These are phyloP conservation scores for Pocillopora grandis DNA, from an alignment of 92 coral and sea anemone genomes.

Conservation along the genomic window DNA sequence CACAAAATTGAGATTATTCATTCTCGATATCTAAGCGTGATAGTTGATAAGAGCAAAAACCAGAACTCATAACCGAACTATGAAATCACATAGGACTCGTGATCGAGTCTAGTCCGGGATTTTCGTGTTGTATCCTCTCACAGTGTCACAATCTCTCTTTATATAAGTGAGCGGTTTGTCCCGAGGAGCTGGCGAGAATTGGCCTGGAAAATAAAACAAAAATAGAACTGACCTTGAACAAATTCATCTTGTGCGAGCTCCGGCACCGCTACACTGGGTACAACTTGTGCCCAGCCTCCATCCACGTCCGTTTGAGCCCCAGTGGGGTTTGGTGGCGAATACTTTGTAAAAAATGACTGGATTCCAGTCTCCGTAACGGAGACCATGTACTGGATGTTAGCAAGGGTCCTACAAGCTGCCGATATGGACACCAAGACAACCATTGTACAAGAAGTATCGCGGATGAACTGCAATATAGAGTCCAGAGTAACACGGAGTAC, in stretches of 20 bases:
- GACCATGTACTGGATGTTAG: conserved; percentile 85
- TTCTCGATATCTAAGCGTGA: too few species aligned
- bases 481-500: conserved; percentile 66
- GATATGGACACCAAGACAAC: conserved; percentile 83
- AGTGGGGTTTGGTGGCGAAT: conserved; percentile 33
- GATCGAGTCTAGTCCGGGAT: too few species aligned
- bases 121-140: too few species aligned
- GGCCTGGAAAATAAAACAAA: too few species aligned
- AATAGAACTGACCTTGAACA: conserved; percentile 72
- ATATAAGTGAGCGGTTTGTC: too few species aligned
- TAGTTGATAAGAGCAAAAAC: too few species aligned
- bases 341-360: conserved; percentile 82
- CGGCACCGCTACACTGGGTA: conserved; percentile 89
- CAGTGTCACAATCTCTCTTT: too few species aligned
- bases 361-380: conserved; percentile 90
- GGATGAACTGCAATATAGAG: conserved; percentile 66
- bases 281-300: conserved; percentile 83
- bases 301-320: conserved; percentile 51
- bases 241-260: conserved; percentile 96
- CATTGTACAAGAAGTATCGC: conserved; percentile 72
- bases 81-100: too few species aligned
- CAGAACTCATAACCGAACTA: too few species aligned
- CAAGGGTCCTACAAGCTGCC: conserved; percentile 95
- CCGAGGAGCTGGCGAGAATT: too few species aligned
- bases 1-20: too few species aligned